These are phyloP conservation scores for Peromyscus melanophrys DNA, from an alignment of 2,797 vertebrate genomes.

Conservation along the genomic window DNA sequence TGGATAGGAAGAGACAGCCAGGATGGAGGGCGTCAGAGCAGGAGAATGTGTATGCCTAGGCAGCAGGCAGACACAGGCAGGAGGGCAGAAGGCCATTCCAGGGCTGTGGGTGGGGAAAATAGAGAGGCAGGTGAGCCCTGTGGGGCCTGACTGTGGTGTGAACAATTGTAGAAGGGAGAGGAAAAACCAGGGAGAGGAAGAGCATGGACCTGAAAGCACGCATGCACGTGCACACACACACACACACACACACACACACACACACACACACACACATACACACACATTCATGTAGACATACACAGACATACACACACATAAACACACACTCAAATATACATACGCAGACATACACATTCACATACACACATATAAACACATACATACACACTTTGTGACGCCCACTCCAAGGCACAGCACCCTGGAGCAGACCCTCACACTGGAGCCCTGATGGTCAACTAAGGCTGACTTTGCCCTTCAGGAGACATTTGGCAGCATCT, in stretches of 20 bases:
- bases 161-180: background rate
- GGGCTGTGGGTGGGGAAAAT: background rate
- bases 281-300: background rate
- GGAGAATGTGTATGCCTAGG: background rate
- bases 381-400: background rate
- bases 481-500: background rate
- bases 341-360: background rate
- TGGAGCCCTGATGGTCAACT: background rate
- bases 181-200: background rate
- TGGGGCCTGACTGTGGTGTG: accelerated
- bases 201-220: background rate
- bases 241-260: background rate
- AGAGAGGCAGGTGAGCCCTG: background rate
- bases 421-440: background rate
- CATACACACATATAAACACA: background rate
- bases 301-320: background rate
- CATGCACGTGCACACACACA: no score
- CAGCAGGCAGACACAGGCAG: background rate
- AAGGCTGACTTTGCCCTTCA: background rate
- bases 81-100: background rate
- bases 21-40: background rate
- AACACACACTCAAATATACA: no score
- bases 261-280: background rate
- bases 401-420: background rate
- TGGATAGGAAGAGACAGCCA: background rate